Conservation (phyloP, 1,140 invertebrate genomes). For the Tigriopus japonicus region DNA sequence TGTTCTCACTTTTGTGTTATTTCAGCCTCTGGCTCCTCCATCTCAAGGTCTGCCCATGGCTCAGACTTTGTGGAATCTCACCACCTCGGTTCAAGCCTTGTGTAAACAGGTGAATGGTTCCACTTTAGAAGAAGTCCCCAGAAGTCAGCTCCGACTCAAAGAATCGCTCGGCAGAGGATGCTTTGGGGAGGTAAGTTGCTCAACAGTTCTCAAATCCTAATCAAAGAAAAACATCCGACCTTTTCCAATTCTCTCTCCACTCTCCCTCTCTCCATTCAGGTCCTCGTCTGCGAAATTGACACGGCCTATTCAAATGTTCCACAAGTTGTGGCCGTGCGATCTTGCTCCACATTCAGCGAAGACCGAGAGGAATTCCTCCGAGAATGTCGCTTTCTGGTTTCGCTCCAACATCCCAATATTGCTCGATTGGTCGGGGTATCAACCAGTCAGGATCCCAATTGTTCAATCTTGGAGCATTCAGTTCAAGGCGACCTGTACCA, state of each 20-base stretch:
- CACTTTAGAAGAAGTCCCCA: neutral
- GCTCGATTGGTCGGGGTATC: conserved; percentile 34
- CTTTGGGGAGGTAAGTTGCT: conserved; percentile 1
- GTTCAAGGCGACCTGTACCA: conserved; percentile 61
- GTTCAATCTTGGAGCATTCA: conserved; percentile 65
- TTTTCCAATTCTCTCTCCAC: neutral
- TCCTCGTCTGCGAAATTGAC: conserved; percentile 5
- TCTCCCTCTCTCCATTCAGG: neutral
- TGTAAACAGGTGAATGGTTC: neutral
- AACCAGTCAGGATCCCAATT: conserved; percentile 45
- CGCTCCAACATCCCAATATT: conserved; percentile 32
- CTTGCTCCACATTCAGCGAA: neutral
- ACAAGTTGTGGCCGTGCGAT: neutral
- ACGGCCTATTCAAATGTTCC: conserved; percentile 4
- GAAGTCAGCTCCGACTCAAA: neutral
- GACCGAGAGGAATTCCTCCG: conserved; percentile 36
- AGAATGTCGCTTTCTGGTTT: conserved; percentile 25
- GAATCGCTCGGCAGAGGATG: neutral
- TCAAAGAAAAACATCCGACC: neutral
- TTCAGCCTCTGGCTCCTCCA: too few species aligned
- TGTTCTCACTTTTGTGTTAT: too few species aligned
- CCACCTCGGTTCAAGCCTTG: conserved; percentile 6
- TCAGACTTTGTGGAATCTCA: conserved; percentile 9
- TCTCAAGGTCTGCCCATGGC: neutral
- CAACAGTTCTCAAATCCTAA: neutral